Conservation (phyloP, 2,888 invertebrate species). For the Saturnia pavonia region DNA sequence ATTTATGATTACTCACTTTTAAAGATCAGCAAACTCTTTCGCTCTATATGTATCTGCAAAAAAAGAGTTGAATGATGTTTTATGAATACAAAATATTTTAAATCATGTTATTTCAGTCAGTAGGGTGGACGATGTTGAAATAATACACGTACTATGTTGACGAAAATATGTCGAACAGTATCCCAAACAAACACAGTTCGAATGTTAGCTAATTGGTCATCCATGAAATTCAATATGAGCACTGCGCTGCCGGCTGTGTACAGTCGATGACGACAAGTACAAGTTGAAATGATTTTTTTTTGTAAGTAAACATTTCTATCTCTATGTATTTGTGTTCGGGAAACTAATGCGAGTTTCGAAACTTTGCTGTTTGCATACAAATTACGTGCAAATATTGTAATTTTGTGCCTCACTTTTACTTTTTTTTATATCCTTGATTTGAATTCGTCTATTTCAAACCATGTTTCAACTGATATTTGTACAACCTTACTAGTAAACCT, state of each 20-base stretch:
- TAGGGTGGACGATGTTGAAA: conserved; percentile 3
- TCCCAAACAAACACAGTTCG: conserved; percentile 42
- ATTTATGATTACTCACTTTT: neutral
- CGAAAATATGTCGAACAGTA: conserved; percentile 19
- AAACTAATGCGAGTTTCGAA: neutral
- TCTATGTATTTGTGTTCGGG: neutral
- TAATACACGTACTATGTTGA: neutral
- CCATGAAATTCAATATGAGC: conserved; percentile 51
- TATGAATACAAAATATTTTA: neutral
- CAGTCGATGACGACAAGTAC: conserved; percentile 23
- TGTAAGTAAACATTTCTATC: neutral
- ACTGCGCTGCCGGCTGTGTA: conserved; percentile 27
- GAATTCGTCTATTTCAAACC: neutral
- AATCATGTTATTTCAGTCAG: neutral
- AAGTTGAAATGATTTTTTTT: neutral
- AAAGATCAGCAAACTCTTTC: neutral
- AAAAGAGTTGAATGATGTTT: neutral
- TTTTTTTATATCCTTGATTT: neutral
- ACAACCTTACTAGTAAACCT: no score
- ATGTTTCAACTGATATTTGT: no score
- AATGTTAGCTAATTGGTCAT: conserved; percentile 52
- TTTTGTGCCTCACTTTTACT: neutral
- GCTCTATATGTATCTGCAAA: conserved; percentile 4
- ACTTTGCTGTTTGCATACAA: neutral
- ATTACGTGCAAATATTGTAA: neutral